A percentile compares a stretch with the other conserved stretches of the same genome.
These are phyloP conservation scores for Leptobrachium ailaonicum DNA, from an alignment of 2,113 vertebrate genomes.

Conservation along the genomic window DNA sequence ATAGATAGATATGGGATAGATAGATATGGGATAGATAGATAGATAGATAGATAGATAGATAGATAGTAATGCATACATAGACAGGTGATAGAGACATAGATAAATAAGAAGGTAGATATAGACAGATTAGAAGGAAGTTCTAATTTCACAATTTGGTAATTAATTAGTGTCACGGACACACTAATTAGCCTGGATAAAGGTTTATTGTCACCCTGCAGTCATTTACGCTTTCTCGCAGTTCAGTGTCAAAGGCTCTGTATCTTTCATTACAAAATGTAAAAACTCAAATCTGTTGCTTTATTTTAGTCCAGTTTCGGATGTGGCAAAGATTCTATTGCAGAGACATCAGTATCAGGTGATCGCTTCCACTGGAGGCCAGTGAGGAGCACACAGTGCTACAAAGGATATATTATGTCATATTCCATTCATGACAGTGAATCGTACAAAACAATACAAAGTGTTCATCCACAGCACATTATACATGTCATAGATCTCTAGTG, in stretches of 20 bases:
- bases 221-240: conserved; percentile 44
- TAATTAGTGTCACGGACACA: conserved; percentile 26
- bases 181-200: conserved; percentile 43
- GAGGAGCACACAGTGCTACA: neutral
- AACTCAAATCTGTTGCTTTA: conserved; percentile 39
- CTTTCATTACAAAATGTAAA: conserved; percentile 40
- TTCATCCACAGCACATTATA: no score
- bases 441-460: no score
- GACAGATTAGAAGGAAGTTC: no score
- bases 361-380: neutral
- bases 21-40: no score
- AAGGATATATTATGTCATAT: neutral
- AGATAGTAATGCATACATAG: no score
- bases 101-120: no score
- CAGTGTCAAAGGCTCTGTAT: conserved; percentile 42
- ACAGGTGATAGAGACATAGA: no score
- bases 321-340: conserved; percentile 23
- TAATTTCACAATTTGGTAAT: conserved; percentile 11
- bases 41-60: no score
- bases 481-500: no score
- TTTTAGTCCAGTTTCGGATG: conserved; percentile 28
- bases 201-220: conserved; percentile 29
- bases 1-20: no score
- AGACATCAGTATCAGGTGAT: conserved; percentile 17
- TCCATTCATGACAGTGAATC: no score